Conservation (phyloP, 1,140 invertebrate species). For the Drosophila pectinifera region DNA sequence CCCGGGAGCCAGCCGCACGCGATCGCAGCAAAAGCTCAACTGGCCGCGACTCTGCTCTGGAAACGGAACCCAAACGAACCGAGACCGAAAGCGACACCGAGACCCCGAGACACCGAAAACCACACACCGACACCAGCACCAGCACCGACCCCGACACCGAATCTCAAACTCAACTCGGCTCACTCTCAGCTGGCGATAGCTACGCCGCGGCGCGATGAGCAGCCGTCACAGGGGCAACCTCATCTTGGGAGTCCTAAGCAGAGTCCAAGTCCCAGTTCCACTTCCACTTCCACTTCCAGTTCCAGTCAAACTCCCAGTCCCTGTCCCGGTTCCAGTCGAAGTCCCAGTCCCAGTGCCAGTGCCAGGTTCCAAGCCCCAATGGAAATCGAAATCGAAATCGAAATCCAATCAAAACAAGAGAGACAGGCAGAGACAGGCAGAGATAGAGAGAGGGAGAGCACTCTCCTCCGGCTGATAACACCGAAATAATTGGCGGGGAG, state of each 20-base stretch:
- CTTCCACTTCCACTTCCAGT: neutral
- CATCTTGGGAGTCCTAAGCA: conserved; percentile 1
- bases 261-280: neutral
- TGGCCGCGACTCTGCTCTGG: conserved; percentile 58
- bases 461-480: conserved; percentile 15
- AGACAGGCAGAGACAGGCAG: neutral
- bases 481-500: neutral
- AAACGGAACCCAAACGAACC: conserved; percentile 54
- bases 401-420: neutral
- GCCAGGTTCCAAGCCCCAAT: neutral
- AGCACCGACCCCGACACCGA: conserved; percentile 8
- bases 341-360: neutral
- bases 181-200: conserved; percentile 2
- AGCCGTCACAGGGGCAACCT: neutral
- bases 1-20: conserved; percentile 73
- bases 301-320: neutral
- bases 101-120: no score
- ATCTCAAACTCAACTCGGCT: conserved; percentile 1
- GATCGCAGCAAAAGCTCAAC: conserved; percentile 82
- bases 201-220: neutral
- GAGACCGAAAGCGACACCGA: conserved; percentile 37
- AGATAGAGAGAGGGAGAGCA: neutral
- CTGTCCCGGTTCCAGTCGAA: neutral
- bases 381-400: neutral
- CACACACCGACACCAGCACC: conserved; percentile 4